These are phyloP conservation scores for Agrochola macilenta DNA, from an alignment of 2,888 invertebrate genomes.

Conservation along the genomic window DNA sequence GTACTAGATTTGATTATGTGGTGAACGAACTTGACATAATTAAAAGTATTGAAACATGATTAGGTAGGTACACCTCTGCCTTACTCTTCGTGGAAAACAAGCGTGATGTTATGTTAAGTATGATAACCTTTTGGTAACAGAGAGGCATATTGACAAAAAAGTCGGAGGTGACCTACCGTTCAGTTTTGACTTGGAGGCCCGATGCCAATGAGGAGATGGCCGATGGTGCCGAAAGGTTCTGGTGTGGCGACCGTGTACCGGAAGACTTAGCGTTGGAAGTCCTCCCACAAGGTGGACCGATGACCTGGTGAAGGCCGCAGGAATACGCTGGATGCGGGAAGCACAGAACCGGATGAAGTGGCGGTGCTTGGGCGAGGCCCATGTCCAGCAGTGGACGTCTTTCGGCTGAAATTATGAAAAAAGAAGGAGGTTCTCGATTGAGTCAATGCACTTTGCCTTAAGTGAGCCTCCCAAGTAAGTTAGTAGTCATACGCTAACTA, in stretches of 20 bases:
- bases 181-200: neutral
- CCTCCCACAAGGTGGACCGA: too few relatives aligned
- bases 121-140: neutral
- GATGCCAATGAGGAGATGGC: too few relatives aligned
- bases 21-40: neutral
- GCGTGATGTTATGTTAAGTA: neutral
- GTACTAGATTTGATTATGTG: neutral
- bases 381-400: too few relatives aligned
- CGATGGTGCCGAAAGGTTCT: too few relatives aligned
- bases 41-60: neutral
- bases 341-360: too few relatives aligned
- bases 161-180: neutral
- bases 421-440: neutral
- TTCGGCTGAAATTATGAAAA: neutral
- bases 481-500: too few relatives aligned
- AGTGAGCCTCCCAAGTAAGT: neutral
- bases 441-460: neutral
- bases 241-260: too few relatives aligned
- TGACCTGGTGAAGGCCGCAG: too few relatives aligned
- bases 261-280: too few relatives aligned
- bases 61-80: neutral
- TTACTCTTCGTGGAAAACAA: too few relatives aligned
- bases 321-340: too few relatives aligned
- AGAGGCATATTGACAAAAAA: neutral
- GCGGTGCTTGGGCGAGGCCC: too few relatives aligned